Percentiles rank a stretch among this genome's conserved stretches.
phyloP scores from a whole-genome alignment of 1,140 invertebrate genomes.

The Drosophila asahinai region DNA sequence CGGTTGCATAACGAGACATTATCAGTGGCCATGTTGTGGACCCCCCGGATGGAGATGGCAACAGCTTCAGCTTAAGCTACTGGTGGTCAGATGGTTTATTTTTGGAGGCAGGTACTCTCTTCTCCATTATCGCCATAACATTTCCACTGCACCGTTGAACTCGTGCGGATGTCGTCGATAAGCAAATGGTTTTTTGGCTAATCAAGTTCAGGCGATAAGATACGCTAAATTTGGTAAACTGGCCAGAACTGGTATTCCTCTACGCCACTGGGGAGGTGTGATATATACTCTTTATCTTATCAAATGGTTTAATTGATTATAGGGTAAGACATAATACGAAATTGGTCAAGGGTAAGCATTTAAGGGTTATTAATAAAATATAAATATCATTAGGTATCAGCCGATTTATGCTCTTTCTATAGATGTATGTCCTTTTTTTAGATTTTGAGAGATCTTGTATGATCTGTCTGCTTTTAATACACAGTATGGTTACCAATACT shows the following conservation, averaged over 20 bases:
- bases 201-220: conserved; percentile 16
- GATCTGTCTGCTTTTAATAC: too few relatives aligned
- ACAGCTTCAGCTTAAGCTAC: neutral
- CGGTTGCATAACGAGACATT: conserved; percentile 38
- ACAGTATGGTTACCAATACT: too few relatives aligned
- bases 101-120: conserved; percentile 7
- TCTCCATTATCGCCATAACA: neutral
- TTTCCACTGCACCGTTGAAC: conserved; percentile 16
- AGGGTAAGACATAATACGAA: conserved; percentile 1
- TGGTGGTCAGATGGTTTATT: conserved; percentile 30
- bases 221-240: conserved; percentile 2
- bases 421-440: neutral
- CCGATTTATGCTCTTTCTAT: too few relatives aligned
- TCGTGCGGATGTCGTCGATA: conserved; percentile 14
- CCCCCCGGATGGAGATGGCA: conserved; percentile 18
- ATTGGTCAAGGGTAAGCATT: conserved; percentile 9
- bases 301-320: neutral
- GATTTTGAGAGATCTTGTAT: too few relatives aligned
- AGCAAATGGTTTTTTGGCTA: neutral
- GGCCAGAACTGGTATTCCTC: neutral
- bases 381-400: neutral
- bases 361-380: neutral
- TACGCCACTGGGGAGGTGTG: neutral
- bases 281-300: conserved; percentile 9
- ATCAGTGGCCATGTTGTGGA: conserved; percentile 10